Conservation (phyloP, 2,888 invertebrate species). For the Abrostola tripartita region DNA sequence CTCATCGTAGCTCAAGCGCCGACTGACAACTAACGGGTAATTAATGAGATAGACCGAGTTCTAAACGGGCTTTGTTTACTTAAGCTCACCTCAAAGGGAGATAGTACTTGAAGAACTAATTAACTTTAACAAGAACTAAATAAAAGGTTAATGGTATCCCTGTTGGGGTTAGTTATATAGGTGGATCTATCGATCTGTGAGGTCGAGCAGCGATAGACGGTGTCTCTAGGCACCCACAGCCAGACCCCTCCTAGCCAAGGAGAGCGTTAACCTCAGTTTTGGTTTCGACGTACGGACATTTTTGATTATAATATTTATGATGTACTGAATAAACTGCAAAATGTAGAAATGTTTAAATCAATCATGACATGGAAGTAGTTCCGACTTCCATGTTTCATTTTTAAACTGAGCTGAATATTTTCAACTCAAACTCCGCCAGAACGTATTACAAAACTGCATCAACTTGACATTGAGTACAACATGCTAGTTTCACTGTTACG, state of each 20-base stretch:
- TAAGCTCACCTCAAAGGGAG: slow-evolving; percentile 13
- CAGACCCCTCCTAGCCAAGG: neutral
- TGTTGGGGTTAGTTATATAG: too few relatives aligned
- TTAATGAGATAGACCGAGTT: slow-evolving; percentile 26
- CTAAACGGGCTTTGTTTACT: slow-evolving; percentile 25
- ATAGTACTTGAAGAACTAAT: neutral
- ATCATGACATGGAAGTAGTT: too few relatives aligned
- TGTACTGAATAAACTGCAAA: too few relatives aligned
- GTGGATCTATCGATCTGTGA: neutral
- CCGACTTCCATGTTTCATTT: too few relatives aligned
- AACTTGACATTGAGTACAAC: slow-evolving; percentile 19
- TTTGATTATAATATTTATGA: too few relatives aligned
- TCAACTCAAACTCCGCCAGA: too few relatives aligned
- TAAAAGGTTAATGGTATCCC: too few relatives aligned
- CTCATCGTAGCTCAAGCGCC: slow-evolving; percentile 24
- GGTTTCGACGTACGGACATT: neutral
- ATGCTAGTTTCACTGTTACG: neutral
- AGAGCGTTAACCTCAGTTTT: neutral
- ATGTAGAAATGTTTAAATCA: too few relatives aligned
- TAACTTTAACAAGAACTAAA: neutral
- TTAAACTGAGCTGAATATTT: too few relatives aligned
- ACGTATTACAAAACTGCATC: slow-evolving; percentile 13
- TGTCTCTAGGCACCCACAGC: neutral
- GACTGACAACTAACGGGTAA: slow-evolving; percentile 25
- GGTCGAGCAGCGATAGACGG: neutral